Conservation (phyloP, 1,140 invertebrate species). For the Drosophila lowei region DNA sequence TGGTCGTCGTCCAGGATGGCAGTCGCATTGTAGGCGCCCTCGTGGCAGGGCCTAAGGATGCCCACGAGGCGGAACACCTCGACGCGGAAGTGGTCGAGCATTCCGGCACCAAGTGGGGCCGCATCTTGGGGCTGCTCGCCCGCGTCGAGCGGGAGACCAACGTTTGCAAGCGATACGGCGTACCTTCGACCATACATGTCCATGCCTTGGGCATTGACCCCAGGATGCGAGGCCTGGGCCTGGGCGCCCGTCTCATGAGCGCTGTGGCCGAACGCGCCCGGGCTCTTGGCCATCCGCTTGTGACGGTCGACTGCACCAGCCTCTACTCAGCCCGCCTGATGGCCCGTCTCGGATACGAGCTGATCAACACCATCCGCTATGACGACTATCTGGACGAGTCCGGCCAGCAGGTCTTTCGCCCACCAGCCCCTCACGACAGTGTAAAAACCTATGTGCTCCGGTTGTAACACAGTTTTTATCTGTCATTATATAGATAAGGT, state of each 20-base stretch:
- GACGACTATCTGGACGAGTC: conserved; percentile 44
- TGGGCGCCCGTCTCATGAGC: conserved; percentile 48
- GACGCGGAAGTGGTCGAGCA: conserved; percentile 10
- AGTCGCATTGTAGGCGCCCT: conserved; percentile 52
- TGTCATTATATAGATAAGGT: too few relatives aligned
- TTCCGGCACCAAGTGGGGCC: conserved; percentile 58
- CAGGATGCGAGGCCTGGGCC: conserved; percentile 35
- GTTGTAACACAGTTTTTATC: conserved; percentile 16
- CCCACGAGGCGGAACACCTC: conserved; percentile 11
- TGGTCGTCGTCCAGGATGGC: conserved; percentile 24
- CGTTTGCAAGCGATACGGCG: conserved; percentile 38
- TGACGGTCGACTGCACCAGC: conserved; percentile 66
- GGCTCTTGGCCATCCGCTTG: conserved; percentile 42
- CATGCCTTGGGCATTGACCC: conserved; percentile 58
- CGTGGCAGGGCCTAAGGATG: conserved; percentile 55
- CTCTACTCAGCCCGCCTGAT: conserved; percentile 54
- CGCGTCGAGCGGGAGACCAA: conserved; percentile 40
- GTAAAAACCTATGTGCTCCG: conserved; percentile 60
- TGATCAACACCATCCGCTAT: conserved; percentile 44
- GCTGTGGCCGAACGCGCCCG: conserved; percentile 22
- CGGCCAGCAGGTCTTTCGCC: conserved; percentile 50
- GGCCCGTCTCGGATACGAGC: conserved; percentile 48
- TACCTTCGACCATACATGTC: conserved; percentile 45
- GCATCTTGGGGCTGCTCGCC: conserved; percentile 47
- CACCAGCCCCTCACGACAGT: conserved; percentile 55